These are phyloP conservation scores for Zygaena filipendulae DNA, from an alignment of 2,888 invertebrate species.

Conservation along the genomic window DNA sequence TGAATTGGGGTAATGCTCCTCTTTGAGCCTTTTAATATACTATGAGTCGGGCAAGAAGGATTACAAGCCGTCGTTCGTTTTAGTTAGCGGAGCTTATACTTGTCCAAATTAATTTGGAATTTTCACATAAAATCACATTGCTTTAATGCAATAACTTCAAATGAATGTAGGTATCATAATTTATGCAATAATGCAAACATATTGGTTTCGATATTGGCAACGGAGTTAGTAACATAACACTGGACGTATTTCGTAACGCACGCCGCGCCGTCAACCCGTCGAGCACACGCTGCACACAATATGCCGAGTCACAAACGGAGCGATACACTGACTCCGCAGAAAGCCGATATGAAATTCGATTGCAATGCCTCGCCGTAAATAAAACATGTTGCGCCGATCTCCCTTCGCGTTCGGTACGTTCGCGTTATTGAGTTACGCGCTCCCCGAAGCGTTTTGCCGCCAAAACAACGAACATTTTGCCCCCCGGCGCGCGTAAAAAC, in stretches of 20 bases:
- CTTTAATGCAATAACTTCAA: constrained; percentile 9
- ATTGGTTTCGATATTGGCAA: no score
- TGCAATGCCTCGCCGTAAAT: constrained; percentile 58
- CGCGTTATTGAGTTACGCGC: constrained; percentile 64
- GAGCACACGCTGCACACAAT: no score
- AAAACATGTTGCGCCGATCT: constrained; percentile 58
- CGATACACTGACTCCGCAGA: constrained; percentile 24
- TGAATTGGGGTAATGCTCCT: constrained; percentile 64
- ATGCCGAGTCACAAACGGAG: no score
- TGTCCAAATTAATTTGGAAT: constrained; percentile 24
- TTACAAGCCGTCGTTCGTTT: constrained; percentile 54
- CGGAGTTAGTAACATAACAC: no score
- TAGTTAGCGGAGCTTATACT: constrained; percentile 45
- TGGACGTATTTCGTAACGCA: no score
- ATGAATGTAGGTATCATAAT: no score
- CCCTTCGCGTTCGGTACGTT: constrained; percentile 50
- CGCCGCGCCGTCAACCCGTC: no score
- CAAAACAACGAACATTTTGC: constrained; percentile 67
- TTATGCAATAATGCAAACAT: no score
- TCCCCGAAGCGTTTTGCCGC: constrained; percentile 68
- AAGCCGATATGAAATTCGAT: constrained; percentile 54
- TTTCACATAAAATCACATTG: no score
- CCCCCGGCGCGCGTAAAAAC: constrained; percentile 68
- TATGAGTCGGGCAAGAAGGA: constrained; percentile 36
- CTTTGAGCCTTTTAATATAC: constrained; percentile 56